phyloP scores from a whole-genome alignment of 2,888 invertebrate genomes.

The Cistogaster globosa region DNA sequence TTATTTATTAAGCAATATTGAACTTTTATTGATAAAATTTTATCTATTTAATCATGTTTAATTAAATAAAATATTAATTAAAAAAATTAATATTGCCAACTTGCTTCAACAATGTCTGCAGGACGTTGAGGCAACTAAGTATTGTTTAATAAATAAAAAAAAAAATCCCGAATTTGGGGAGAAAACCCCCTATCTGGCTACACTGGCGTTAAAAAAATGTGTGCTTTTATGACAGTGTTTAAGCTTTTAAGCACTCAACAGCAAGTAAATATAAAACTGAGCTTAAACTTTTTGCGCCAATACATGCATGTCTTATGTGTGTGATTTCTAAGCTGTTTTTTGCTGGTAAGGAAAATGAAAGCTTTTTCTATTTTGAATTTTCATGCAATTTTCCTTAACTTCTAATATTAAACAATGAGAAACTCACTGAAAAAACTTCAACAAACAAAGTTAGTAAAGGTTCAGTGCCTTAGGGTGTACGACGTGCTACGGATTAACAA shows the following conservation, averaged over 20 bases:
- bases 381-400: conserved; percentile 61
- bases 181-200: no score
- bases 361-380: conserved; percentile 57
- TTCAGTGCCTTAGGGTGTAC: conserved; percentile 68
- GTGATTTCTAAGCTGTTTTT: conserved; percentile 33
- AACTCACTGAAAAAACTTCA: conserved; percentile 50
- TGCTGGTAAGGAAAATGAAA: conserved; percentile 58
- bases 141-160: no score
- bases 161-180: no score
- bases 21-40: no score
- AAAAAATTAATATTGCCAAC: no score
- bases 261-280: conserved; percentile 41
- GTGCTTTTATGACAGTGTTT: conserved; percentile 37
- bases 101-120: no score
- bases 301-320: not conserved
- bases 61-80: no score
- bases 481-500: conserved; percentile 61
- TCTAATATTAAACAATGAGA: conserved; percentile 52
- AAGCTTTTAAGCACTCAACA: conserved; percentile 62
- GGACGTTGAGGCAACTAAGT: no score
- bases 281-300: conserved; percentile 44
- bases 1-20: no score
- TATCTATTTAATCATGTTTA: no score
- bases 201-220: not conserved
- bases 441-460: conserved; percentile 61